Evolutionary conservation across 2,113 vertebrate species (phyloP).

Genomic region (Embiotoca jacksoni): DNA sequence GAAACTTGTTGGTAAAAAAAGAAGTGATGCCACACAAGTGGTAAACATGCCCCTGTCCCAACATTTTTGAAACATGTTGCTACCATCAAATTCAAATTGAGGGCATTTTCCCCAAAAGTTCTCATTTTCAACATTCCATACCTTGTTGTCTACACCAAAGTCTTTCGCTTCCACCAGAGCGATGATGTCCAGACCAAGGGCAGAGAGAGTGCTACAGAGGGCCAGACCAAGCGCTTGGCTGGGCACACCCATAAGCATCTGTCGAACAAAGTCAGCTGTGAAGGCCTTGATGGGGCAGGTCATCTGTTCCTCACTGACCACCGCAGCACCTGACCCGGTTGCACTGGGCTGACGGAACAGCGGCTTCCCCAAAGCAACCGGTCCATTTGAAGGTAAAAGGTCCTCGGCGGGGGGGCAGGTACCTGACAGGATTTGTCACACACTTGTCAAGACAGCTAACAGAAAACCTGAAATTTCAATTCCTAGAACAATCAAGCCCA

Average conservation of each 20-base stretch:
- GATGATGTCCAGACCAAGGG: constrained; percentile 93
- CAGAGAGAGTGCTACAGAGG: constrained; percentile 94
- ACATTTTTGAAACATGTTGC: too few species aligned
- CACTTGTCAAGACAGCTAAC: neutral
- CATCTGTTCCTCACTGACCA: constrained; percentile 98
- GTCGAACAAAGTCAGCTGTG: constrained; percentile 96
- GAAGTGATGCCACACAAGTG: too few species aligned
- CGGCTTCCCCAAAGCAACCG: constrained; percentile 89
- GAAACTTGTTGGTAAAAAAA: too few species aligned
- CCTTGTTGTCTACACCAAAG: constrained; percentile 95
- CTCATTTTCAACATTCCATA: neutral
- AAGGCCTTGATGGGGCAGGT: constrained; percentile 96
- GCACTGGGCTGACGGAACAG: constrained; percentile 87
- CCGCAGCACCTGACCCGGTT: constrained; percentile 60
- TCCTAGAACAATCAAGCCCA: neutral
- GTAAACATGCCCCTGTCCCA: too few species aligned
- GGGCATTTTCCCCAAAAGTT: too few species aligned
- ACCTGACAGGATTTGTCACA: constrained; percentile 50
- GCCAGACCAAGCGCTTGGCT: constrained; percentile 93
- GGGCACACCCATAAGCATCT: constrained; percentile 96
- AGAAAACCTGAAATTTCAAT: neutral
- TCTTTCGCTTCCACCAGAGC: constrained; percentile 97
- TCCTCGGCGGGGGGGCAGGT: constrained; percentile 84
- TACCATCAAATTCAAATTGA: too few species aligned
- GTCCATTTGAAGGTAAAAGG: constrained; percentile 90